These are phyloP conservation scores for Leptopilina syphax DNA, from an alignment of 2,888 invertebrate genomes.

Conservation along the genomic window DNA sequence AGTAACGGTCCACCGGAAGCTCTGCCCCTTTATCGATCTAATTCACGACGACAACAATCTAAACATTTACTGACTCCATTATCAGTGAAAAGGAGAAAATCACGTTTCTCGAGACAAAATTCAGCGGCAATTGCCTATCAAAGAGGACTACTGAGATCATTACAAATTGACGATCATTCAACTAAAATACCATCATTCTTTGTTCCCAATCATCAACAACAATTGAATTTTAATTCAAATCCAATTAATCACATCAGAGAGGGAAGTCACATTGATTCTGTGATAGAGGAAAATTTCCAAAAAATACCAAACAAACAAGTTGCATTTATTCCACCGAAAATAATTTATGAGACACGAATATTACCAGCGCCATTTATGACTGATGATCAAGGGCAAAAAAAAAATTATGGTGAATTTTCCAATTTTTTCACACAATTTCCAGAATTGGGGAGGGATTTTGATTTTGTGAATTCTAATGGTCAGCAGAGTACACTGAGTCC, in stretches of 20 bases:
- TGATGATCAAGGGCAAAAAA: not conserved
- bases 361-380: constrained; percentile 56
- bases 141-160: constrained; percentile 9
- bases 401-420: not conserved
- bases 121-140: constrained; percentile 26
- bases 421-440: constrained; percentile 35
- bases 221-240: constrained; percentile 34
- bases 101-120: constrained; percentile 22
- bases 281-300: constrained; percentile 50
- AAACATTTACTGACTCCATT: constrained; percentile 24
- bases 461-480: not conserved
- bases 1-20: constrained; percentile 13
- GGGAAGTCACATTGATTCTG: constrained; percentile 34
- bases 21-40: constrained; percentile 10
- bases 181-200: not conserved
- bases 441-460: not conserved
- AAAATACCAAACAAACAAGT: constrained; percentile 55
- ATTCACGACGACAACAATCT: constrained; percentile 1
- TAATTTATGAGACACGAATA: constrained; percentile 59
- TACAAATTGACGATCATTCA: constrained; percentile 21
- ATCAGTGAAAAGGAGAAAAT: constrained; percentile 11
- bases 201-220: not conserved
- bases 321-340: constrained; percentile 58
- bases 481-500: not conserved
- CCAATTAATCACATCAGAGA: constrained; percentile 41